Base-by-base conservation (phyloP, 2,113 vertebrate species). In the Cyprinodon brontotheroides region DNA sequence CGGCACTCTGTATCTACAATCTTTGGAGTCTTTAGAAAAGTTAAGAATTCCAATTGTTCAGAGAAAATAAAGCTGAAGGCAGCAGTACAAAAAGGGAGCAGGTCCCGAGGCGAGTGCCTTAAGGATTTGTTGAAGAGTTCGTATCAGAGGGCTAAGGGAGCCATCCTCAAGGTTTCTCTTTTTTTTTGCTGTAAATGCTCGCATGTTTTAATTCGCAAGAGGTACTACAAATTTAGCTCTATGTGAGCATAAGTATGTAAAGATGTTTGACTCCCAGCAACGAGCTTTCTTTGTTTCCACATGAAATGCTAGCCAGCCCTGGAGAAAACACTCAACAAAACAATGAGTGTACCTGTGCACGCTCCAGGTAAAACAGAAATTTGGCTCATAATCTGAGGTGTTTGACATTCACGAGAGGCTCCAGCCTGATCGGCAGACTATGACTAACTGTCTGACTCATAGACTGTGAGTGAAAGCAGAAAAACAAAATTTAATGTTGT, bases 21-120 rank as follows among this genome's bases (percentile, higher is more conserved):
- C 70, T 66, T 81, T 77, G 66, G 45, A 63, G 67, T 76, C 75
- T 83, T 88, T 83, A 83, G 75, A 78, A 72, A 87, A 86, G 83
- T 79, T 74, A 86, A 85, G 84, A 86, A 90, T 92, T 89, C 17
- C 83, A 90, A 85, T 87, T 91, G 89, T 91, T 75, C 65, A 77
- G 79, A 70, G 77, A 91, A 91, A 92, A 93, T 88, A 89, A 92
- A 92, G 77, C 87, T 82, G 81, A 85, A 87, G 74, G 73, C 87
- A 79, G 69, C 41, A 91, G 85, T 75, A 91, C 85, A 93, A 91
- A 92, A 22, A 75, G 76, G 73, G 73, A 61, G 11, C 13, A 6
- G 63, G 75, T 83, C 78, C 73, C 79, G 12, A 61, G 29, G 78
- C 12, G 69, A 86, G 70, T n/a, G 70, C 74, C 81, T 75, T 68